Evolutionary conservation across 2,797 vertebrate genomes (phyloP), one percentile per base, ranked within the genome.

Genomic region (Oryzias sinensis): DNA sequence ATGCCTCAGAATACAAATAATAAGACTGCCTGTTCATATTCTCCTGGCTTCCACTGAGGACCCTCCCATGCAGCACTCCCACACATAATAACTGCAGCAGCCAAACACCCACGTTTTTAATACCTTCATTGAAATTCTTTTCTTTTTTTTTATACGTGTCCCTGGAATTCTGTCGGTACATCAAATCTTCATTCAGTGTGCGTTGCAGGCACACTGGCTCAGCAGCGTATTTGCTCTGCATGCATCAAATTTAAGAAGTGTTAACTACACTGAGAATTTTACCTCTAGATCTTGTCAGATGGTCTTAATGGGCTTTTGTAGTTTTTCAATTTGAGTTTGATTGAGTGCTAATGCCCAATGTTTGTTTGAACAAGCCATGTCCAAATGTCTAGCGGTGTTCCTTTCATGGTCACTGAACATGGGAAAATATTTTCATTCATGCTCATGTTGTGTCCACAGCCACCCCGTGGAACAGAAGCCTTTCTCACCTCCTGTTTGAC

Each of bases 351-450:
- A 79, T 72, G 82, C 66, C 75, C 56, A 4, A 16, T 3, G 67
- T 88, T 89, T 90, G 78, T 89, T 90, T 89, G 80, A 72, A 65
- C 51, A 85, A 55, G 80, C 61, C 73, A 49, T 66, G 79, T 89
- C 72, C 69, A 86, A 79, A 84, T 24, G 74, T 72, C 80, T 77
- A 69, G 61, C 49, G 27, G 70, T 6, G 61, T 62, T 60, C 55
- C 56, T 83, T 87, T 90, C 76, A 83, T 80, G 81, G 79, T 78
- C 59, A 63, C 75, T 65, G 83, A 86, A 80, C 81, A 88, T 47
- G 76, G 33, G 68, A 86, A 87, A 92, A 92, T 90, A 90, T 90
- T 90, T 91, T 90, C 80, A 78, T 65, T 89, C 82, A 82, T 83
- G 82, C 79, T 88, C 86, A 88, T 85, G 81, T 78, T 88, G 73